Conservation (phyloP, 2,113 vertebrate genomes). For the Syngnathus floridae region DNA sequence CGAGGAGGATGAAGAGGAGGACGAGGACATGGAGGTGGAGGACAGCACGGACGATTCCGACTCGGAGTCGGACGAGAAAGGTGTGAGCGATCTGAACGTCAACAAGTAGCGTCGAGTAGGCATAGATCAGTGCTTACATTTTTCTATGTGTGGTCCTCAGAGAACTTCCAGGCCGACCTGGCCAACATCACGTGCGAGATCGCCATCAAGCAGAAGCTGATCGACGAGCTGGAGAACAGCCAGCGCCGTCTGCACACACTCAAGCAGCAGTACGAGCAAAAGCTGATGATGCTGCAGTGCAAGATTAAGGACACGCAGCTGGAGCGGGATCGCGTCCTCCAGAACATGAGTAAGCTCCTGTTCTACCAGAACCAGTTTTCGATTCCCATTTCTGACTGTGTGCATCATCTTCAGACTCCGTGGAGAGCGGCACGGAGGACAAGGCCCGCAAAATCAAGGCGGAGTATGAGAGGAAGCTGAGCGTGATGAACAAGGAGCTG, state of each 20-base stretch:
- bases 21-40: conserved; percentile 87
- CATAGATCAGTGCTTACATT: not conserved
- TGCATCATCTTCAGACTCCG: conserved; percentile 71
- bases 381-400: not conserved
- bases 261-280: conserved; percentile 95
- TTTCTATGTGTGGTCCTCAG: conserved; percentile 34
- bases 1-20: conserved; percentile 91
- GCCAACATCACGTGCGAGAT: conserved; percentile 99
- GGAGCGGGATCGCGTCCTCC: conserved; percentile 92
- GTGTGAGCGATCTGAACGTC: conserved; percentile 46
- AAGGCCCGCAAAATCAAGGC: conserved; percentile 88
- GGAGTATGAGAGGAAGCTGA: conserved; percentile 93
- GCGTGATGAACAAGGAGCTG: conserved; percentile 92
- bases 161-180: conserved; percentile 90
- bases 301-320: conserved; percentile 93
- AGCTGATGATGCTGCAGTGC: conserved; percentile 92
- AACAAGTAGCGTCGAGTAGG: not conserved
- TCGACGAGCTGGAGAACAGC: conserved; percentile 96
- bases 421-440: conserved; percentile 89
- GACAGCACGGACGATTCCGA: conserved; percentile 95
- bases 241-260: conserved; percentile 89
- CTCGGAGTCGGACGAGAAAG: conserved; percentile 94
- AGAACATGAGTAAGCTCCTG: conserved; percentile 81
- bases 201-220: conserved; percentile 97
- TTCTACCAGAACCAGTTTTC: not conserved